Evolutionary conservation across 1,140 invertebrate species (phyloP), one percentile per base, ranked within the genome.

Genomic region (Lepidostoma basale): DNA sequence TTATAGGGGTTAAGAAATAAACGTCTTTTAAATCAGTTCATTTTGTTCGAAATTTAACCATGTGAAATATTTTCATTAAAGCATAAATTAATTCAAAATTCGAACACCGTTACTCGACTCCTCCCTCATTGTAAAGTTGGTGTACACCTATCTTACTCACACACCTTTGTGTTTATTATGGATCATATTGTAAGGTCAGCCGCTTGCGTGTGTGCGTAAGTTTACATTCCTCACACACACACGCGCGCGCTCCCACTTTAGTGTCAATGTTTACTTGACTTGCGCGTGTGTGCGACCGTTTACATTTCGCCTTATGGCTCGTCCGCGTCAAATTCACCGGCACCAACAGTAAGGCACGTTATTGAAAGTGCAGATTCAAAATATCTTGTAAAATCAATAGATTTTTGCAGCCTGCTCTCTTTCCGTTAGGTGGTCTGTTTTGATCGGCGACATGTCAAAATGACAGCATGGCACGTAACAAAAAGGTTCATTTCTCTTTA

Each of bases 101-200:
- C 52, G 14, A 26, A 18, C 52, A 60, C 47, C n/a, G 25, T 23
- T 66, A 10, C 8, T 42, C 23, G 3, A 40, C 25, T 16, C 22
- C 63, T 66, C n/a, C 23, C 36, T 28, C 47, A 56, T 58, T 66
- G 36, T 64, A 40, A 64, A 49, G 62, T 64, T 64, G 23, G 62
- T 64, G 25, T 64, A 64, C 63, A 39, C 62, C 25, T 33, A 23
- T 25, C 60, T 14, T 39, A 44, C 45, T n/a, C 63, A 49, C 16
- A 40, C 39, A 42, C 39, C 36, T 42, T 22, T n/a, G 44, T 44
- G 49, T 56, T 36, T 66, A 49, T 58, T 66, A 64, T 64, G 62
- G 62, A 64, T 64, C 62, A 52, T 49, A 36, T 42, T 64, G 44
- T 64, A 47, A 49, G 45, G 30, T 49, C 44, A 64, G 25, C 45